These are phyloP conservation scores for Emydura subglobosa DNA, from an alignment of 2,113 vertebrate genomes.

Conservation along the genomic window DNA sequence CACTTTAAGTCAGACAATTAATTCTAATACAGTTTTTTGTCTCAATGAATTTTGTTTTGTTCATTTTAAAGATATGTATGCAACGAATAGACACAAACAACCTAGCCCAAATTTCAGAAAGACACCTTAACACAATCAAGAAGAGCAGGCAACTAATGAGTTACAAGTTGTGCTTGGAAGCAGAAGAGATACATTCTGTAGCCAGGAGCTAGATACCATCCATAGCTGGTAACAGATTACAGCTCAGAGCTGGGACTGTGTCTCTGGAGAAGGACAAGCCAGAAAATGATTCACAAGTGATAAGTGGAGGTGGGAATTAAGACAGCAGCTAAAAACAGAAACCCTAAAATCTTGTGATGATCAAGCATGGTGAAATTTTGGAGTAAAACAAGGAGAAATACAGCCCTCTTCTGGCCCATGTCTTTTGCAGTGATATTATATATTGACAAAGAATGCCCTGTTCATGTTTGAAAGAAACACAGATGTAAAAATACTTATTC, in stretches of 20 bases:
- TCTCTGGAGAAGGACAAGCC: not conserved
- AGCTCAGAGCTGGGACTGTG: not conserved
- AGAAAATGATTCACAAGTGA: not conserved
- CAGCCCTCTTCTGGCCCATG: not conserved
- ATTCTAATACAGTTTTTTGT: not conserved
- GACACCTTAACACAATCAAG: not conserved
- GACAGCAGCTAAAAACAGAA: not conserved
- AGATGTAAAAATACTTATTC: not conserved
- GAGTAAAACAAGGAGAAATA: not conserved
- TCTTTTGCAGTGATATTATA: not conserved
- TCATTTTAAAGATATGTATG: not conserved
- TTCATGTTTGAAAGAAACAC: not conserved
- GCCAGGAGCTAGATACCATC: not conserved
- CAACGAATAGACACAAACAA: not conserved
- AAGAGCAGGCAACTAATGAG: not conserved
- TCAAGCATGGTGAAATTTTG: not conserved
- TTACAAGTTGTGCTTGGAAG: not conserved
- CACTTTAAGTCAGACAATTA: not conserved
- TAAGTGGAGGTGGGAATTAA: not conserved
- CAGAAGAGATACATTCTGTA: not conserved
- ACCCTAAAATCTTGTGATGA: not conserved
- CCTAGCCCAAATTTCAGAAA: not conserved
- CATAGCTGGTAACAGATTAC: not conserved
- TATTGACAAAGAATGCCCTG: not conserved
- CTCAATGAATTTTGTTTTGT: not conserved